Conservation (phyloP, 2,113 vertebrate species). For the Azemiops feae region DNA sequence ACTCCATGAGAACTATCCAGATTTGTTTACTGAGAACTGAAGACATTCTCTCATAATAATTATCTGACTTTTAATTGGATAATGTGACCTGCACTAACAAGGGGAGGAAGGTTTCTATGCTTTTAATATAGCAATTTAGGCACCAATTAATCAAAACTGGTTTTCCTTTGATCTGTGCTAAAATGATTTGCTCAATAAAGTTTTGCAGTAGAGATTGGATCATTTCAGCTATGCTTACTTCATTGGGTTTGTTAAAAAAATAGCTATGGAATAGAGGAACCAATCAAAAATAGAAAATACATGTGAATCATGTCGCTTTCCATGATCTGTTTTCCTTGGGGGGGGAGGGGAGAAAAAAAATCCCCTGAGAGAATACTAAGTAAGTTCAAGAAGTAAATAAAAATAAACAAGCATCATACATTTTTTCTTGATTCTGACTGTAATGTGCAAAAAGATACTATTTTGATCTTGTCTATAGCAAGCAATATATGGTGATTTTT, state of each 20-base stretch:
- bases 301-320: background rate
- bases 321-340: background rate
- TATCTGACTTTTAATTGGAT: too few relatives aligned
- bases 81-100: too few relatives aligned
- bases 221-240: too few relatives aligned
- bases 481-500: background rate
- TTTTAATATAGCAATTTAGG: too few relatives aligned
- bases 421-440: background rate
- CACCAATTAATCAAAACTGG: too few relatives aligned
- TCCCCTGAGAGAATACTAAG: background rate
- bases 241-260: background rate
- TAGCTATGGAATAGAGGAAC: background rate
- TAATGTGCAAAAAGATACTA: background rate
- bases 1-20: too few relatives aligned
- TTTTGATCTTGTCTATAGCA: background rate
- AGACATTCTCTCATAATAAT: too few relatives aligned
- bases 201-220: too few relatives aligned
- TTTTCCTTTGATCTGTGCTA: too few relatives aligned
- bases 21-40: too few relatives aligned
- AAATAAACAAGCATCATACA: background rate
- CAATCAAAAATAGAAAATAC: background rate
- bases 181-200: too few relatives aligned
- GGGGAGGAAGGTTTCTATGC: too few relatives aligned
- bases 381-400: background rate
- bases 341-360: background rate